Base-by-base conservation (phyloP, 2,797 vertebrate species). In the Heliangelus exortis region DNA sequence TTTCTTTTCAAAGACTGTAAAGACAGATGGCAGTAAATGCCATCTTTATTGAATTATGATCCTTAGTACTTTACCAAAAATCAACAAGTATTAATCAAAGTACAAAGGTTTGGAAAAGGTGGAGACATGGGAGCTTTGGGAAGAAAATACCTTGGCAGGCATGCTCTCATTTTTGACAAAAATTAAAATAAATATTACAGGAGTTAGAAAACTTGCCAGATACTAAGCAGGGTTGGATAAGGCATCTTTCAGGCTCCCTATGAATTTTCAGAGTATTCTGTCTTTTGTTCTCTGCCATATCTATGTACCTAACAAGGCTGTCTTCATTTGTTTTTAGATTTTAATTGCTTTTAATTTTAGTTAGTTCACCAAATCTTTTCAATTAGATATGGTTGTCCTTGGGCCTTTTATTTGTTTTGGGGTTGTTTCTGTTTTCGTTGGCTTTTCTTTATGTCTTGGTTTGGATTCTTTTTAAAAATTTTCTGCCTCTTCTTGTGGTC, bases 61-160 rank as follows among this genome's bases (percentile, higher is more conserved):
- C 95, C 95, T 89, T 83, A 74, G 83, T 84, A 87, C 95, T 96
- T 97, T 95, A 94, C 79, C 78, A 84, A 72, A 97, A 97, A 96
- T 94, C 96, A 95, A 90, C 75, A 97, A 96, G 90, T 92, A 94
- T 97, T 97, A 97, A 96, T 97, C 96, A 96, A 95, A 97, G 89
- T 94, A 93, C 57, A 92, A 94, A 94, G 77, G 84, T 89, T 89
- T 94, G 77, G 93, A 79, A 93, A 89, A 91, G 62, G 29, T 91
- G 84, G 85, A 84, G 65, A 39, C 19, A 8, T 73, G 69, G 87
- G 54, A 82, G 53, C 41, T 82, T 66, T 59, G 10, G 45, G 85
- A 90, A 87, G 75, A 84, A 93, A 77, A 45, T 53, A 82, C 45
- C 51, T 79, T 73, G 67, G 39, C 29, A 89, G 29, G n/a, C 22